phyloP scores from a whole-genome alignment of 1,140 invertebrate genomes.

The Octopus sinensis region DNA sequence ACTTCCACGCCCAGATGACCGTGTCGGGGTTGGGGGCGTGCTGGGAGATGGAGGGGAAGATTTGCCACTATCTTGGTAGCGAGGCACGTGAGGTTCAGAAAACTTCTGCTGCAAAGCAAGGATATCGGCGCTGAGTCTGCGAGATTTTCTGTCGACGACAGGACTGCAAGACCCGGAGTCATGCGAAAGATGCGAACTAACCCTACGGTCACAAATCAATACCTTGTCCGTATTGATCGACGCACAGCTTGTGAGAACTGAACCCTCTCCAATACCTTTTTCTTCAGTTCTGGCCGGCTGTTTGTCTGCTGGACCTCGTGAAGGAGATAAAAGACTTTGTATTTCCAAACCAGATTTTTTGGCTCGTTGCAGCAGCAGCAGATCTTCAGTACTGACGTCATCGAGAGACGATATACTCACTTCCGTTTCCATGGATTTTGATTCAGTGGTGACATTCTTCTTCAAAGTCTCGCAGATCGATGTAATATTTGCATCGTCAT shows the following conservation, averaged over 20 bases:
- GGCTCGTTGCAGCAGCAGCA: neutral
- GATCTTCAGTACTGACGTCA: neutral
- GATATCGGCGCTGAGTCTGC: neutral
- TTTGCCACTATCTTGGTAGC: neutral
- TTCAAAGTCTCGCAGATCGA: neutral
- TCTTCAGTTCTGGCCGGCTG: neutral
- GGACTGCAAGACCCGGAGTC: neutral
- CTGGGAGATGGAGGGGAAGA: neutral
- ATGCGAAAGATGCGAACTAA: neutral
- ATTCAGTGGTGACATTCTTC: neutral
- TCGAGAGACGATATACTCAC: neutral
- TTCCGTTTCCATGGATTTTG: neutral
- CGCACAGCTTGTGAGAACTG: neutral
- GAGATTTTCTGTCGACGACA: neutral
- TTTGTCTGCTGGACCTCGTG: neutral
- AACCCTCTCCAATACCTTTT: neutral
- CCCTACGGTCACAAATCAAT: neutral
- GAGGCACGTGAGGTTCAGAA: neutral
- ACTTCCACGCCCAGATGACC: neutral
- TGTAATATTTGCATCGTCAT: constrained; percentile 16
- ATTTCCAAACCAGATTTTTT: neutral
- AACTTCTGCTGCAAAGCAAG: neutral
- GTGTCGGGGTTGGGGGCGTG: neutral
- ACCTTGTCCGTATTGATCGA: neutral
- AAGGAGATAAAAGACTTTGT: no score